These are phyloP conservation scores for Regulus satrapa DNA, from an alignment of 2,113 vertebrate species.

Conservation along the genomic window DNA sequence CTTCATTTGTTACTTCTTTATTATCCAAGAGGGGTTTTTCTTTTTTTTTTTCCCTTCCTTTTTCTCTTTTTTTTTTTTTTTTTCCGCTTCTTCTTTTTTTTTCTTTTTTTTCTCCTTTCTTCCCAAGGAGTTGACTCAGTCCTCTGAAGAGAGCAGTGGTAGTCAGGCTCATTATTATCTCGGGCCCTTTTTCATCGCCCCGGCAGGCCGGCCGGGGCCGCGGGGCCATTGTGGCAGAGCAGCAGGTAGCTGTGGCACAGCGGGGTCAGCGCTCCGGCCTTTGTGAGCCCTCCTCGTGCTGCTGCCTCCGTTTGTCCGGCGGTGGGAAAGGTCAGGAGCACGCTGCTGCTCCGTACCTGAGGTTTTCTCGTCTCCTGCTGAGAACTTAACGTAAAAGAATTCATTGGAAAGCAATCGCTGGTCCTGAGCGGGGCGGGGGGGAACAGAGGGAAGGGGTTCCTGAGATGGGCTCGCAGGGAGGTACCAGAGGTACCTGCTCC, in stretches of 20 bases:
- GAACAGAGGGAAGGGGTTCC: not conserved
- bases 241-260: constrained; percentile 86
- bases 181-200: constrained; percentile 76
- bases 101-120: constrained; percentile 64
- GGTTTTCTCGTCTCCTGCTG: constrained; percentile 64
- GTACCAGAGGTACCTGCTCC: not conserved
- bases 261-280: constrained; percentile 74
- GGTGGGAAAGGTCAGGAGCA: constrained; percentile 84
- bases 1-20: constrained; percentile 86
- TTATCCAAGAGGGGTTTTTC: constrained; percentile 76
- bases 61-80: too few species aligned
- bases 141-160: constrained; percentile 85
- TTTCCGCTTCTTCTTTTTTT: not conserved
- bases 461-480: not conserved
- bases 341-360: constrained; percentile 77
- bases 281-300: constrained; percentile 70
- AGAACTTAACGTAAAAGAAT: constrained; percentile 46
- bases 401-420: not conserved
- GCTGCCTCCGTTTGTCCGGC: constrained; percentile 34
- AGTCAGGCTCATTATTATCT: constrained; percentile 80
- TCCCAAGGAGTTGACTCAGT: constrained; percentile 65
- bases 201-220: constrained; percentile 74
- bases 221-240: constrained; percentile 83
- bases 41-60: constrained; percentile 52
- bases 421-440: rapidly evolving